Percentiles rank a stretch among this genome's conserved stretches.
Evolutionary conservation across 2,888 invertebrate genomes (phyloP).

Genomic region (Diarsia brunnea): DNA sequence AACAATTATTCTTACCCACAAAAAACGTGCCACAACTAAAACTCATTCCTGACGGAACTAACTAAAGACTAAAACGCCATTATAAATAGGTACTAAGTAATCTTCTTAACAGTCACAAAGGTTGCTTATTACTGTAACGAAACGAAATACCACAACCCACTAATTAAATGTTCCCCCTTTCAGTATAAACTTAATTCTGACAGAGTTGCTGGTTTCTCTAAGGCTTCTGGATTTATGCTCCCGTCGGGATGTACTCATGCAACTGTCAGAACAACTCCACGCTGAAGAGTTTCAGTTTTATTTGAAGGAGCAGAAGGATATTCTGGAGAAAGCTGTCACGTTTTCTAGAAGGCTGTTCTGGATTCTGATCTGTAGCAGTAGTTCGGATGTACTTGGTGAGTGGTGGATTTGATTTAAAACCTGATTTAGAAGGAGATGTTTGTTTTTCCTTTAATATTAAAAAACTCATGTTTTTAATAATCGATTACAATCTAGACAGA

Average conservation of each 20-base stretch:
- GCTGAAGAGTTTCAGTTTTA: slow-evolving; percentile 70
- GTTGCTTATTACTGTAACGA: slow-evolving; percentile 15
- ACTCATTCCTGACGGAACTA: not conserved
- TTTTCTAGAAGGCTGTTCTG: slow-evolving; percentile 69
- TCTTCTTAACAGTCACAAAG: slow-evolving; percentile 8
- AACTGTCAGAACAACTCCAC: slow-evolving; percentile 70
- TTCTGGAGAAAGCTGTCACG: slow-evolving; percentile 68
- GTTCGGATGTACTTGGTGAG: slow-evolving; percentile 72
- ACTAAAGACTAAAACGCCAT: slow-evolving; percentile 3
- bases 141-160: slow-evolving; percentile 24
- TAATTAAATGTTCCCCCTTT: slow-evolving; percentile 50
- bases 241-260: slow-evolving; percentile 68
- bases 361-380: slow-evolving; percentile 51
- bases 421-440: too few species aligned
- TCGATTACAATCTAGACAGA: too few species aligned
- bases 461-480: too few species aligned
- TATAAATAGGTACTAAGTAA: slow-evolving; percentile 5
- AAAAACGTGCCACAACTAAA: not conserved
- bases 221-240: slow-evolving; percentile 73
- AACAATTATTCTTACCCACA: not conserved
- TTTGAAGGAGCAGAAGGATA: slow-evolving; percentile 58
- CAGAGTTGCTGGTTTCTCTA: slow-evolving; percentile 73
- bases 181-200: slow-evolving; percentile 77
- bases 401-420: not conserved
- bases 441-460: too few species aligned